Evolutionary conservation across 2,888 invertebrate species (phyloP).

Genomic region (Lepidonotus clava): DNA sequence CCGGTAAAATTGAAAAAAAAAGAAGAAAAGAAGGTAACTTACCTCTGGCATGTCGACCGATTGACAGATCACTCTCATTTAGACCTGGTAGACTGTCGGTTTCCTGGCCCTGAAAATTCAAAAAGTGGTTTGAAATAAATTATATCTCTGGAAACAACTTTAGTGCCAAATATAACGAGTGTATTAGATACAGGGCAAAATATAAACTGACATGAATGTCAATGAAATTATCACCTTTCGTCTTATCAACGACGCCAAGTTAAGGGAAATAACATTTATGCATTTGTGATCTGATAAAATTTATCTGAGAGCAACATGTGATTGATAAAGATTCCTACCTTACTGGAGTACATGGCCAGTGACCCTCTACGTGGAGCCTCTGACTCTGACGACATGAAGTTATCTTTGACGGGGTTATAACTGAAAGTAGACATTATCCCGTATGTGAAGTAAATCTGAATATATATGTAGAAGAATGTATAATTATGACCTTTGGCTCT

Average conservation of each 20-base stretch:
- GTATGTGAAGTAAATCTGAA: not conserved
- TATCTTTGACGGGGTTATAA: slow-evolving; percentile 41
- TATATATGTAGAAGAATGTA: not conserved
- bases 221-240: no score
- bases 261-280: no score
- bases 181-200: no score
- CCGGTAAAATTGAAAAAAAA: not conserved
- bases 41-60: not conserved
- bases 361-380: not conserved
- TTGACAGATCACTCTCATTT: slow-evolving; percentile 30
- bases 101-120: slow-evolving; percentile 36
- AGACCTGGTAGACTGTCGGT: slow-evolving; percentile 29
- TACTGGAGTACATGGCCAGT: slow-evolving; percentile 34
- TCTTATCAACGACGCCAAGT: no score
- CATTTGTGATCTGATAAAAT: no score
- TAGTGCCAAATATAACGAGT: no score
- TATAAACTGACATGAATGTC: no score
- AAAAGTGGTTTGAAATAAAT: no score
- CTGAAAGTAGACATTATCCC: no score
- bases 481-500: not conserved
- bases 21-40: not conserved
- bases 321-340: no score
- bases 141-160: no score
- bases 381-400: slow-evolving; percentile 42
- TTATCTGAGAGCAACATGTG: no score